These are phyloP conservation scores for Acanthosepion esculentum DNA, from an alignment of 2,888 invertebrate genomes.

Conservation along the genomic window DNA sequence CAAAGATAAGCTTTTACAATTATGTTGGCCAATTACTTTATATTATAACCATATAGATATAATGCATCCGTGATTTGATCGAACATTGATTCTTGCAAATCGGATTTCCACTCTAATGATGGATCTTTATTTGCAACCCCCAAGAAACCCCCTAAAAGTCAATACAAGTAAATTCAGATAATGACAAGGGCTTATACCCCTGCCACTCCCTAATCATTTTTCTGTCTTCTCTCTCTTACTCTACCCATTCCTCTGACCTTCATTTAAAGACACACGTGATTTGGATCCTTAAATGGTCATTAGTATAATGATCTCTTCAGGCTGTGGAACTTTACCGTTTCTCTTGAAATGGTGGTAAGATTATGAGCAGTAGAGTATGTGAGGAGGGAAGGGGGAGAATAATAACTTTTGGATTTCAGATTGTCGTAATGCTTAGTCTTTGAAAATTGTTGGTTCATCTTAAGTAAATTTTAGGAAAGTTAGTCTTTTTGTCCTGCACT, in stretches of 20 bases:
- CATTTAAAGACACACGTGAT: neutral
- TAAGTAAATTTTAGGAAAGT: neutral
- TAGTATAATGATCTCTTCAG: constrained; percentile 33
- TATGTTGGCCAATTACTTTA: neutral
- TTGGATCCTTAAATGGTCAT: constrained; percentile 33
- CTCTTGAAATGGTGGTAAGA: neutral
- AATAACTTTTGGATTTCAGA: neutral
- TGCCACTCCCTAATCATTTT: neutral
- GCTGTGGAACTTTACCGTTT: constrained; percentile 3
- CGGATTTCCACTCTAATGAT: constrained; percentile 2
- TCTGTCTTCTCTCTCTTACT: neutral
- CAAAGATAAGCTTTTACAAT: neutral
- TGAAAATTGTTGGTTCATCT: neutral
- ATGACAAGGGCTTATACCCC: neutral
- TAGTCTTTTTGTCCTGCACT: neutral
- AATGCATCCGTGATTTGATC: neutral
- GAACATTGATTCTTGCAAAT: neutral
- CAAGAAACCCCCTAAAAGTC: constrained; percentile 2
- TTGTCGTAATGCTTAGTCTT: neutral
- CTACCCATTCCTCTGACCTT: neutral
- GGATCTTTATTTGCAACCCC: constrained; percentile 15
- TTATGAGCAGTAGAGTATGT: neutral
- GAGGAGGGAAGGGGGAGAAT: neutral
- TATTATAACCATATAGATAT: neutral
- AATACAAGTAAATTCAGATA: constrained; percentile 4